A percentile compares a stretch with the other conserved stretches of the same genome.
Conservation (phyloP, 2,888 invertebrate genomes). For the Ophion slaviceki region DNA sequence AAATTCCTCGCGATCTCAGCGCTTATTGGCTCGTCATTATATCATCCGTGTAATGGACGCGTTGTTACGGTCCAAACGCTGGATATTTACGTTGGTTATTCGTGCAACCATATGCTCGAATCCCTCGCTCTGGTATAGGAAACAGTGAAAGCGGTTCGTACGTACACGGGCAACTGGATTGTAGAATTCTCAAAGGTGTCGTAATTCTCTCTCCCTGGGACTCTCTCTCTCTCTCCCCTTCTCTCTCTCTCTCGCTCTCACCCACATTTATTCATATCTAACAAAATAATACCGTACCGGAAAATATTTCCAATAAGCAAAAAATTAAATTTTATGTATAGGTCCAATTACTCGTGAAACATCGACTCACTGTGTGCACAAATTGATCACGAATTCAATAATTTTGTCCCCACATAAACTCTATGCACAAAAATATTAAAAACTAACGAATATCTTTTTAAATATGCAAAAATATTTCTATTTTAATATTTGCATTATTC, state of each 20-base stretch:
- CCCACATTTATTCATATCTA: not conserved
- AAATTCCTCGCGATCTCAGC: slow-evolving; percentile 30
- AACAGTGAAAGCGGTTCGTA: slow-evolving; percentile 77
- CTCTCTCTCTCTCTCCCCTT: slow-evolving; percentile 3
- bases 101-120: slow-evolving; percentile 76
- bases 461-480: no score
- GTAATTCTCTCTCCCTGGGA: slow-evolving; percentile 64
- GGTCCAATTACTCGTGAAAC: not conserved
- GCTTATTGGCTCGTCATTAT: slow-evolving; percentile 72
- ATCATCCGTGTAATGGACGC: slow-evolving; percentile 68
- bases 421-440: no score
- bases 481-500: no score
- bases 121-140: slow-evolving; percentile 48
- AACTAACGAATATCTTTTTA: no score
- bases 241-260: not conserved
- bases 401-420: no score
- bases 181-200: slow-evolving; percentile 73
- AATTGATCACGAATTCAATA: no score
- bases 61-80: not conserved
- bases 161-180: slow-evolving; percentile 33
- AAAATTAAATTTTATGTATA: not conserved
- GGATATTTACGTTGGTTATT: slow-evolving; percentile 51
- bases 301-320: not conserved
- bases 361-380: no score
- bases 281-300: not conserved